Percentiles rank a stretch among this genome's conserved stretches.
These are phyloP conservation scores for Eupeodes luniger DNA, from an alignment of 2,888 invertebrate genomes.

Conservation along the genomic window DNA sequence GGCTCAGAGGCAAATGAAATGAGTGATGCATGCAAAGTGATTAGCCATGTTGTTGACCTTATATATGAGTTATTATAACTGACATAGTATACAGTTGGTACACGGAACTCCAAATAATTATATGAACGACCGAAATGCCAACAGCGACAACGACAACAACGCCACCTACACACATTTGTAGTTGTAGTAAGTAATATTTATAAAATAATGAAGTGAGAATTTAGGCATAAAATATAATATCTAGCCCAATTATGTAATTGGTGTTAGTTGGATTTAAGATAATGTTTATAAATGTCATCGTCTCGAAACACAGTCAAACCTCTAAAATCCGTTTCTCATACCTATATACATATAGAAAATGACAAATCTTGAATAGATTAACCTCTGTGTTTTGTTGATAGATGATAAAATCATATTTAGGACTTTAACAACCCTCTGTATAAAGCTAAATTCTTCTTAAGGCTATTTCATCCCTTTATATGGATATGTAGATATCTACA, in stretches of 20 bases:
- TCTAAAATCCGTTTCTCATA: no score
- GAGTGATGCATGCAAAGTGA: constrained; percentile 70
- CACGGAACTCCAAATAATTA: no score
- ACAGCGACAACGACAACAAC: background rate
- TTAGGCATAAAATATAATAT: background rate
- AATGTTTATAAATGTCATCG: background rate
- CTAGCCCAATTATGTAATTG: background rate
- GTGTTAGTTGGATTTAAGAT: background rate
- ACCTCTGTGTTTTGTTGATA: no score
- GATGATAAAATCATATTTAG: no score
- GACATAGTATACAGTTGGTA: background rate
- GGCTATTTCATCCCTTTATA: no score
- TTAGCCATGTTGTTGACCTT: constrained; percentile 72
- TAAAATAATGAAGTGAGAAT: constrained; percentile 1
- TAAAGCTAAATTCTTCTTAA: no score
- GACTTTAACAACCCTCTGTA: no score
- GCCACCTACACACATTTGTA: background rate
- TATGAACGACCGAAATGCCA: background rate
- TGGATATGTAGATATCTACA: no score
- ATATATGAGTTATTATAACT: constrained; percentile 63
- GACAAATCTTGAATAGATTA: no score
- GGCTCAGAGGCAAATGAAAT: constrained; percentile 54
- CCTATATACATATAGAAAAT: no score
- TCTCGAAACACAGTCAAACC: background rate
- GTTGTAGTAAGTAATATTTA: background rate